Evolutionary conservation across 1,140 invertebrate genomes (phyloP).

Genomic region (Brachionus sp.): DNA sequence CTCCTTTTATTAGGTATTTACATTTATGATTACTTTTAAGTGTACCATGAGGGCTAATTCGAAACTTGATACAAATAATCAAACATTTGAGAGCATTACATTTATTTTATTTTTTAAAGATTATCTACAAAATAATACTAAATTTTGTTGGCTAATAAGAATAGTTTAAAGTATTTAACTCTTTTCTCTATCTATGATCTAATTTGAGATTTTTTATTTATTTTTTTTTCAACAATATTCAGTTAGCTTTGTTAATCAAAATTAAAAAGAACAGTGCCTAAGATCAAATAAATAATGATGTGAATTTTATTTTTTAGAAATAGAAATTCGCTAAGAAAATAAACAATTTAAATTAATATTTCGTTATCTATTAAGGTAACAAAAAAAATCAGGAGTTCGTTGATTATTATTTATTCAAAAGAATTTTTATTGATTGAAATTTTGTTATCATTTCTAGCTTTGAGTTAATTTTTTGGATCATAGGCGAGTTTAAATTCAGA

Average conservation of each 20-base stretch:
- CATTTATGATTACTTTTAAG: background rate
- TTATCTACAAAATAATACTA: background rate
- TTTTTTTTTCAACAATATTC: background rate
- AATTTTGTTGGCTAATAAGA: background rate
- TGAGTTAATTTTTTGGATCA: background rate
- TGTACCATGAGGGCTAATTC: background rate
- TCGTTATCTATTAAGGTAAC: background rate
- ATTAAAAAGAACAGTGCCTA: background rate
- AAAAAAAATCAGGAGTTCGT: background rate
- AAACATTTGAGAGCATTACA: background rate
- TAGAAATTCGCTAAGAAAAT: background rate
- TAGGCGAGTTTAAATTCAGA: background rate
- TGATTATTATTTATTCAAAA: background rate
- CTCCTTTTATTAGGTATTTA: background rate
- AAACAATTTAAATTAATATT: background rate
- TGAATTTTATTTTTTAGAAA: background rate
- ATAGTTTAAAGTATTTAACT: background rate
- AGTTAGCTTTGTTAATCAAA: background rate
- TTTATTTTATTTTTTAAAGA: background rate
- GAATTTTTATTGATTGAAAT: background rate
- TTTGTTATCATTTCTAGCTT: conserved; percentile 2
- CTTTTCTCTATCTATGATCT: background rate
- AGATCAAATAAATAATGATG: conserved; percentile 4
- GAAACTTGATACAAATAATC: background rate
- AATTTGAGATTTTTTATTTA: background rate